Evolutionary conservation across 1,140 invertebrate genomes (phyloP), one percentile per base, ranked within the genome.

Genomic region (Papilio polytes): DNA sequence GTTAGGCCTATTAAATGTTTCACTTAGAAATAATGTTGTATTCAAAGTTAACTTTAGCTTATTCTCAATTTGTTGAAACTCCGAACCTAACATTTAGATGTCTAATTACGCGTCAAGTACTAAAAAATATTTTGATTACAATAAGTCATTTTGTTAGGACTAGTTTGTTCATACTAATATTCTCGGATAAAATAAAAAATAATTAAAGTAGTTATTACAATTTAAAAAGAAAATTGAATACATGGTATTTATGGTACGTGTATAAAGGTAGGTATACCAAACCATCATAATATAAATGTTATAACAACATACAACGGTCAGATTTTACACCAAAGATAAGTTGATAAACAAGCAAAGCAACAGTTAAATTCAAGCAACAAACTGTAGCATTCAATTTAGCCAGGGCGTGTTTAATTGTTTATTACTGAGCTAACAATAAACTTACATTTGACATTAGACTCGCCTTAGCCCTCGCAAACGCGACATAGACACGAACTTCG

Each of bases 321-420:
- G 53, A 56, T 56, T 56, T 18, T 56, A 56, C 15, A 51, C 15
- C 48, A n/a, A 56, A 56, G 53, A 56, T 56, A 56, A 56, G 53
- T 56, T 8, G 13, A 20, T 70, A 31, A 70, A 63, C n/a, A 66
- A 26, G 63, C 22, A 26, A 63, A 26, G 20, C 22, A 63, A 63
- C 26, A 66, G 63, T 66, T 66, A 66, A 66, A 15, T 66, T 66
- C 20, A 66, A 66, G 12, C 63, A 66, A 66, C 63, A 20, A 73
- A 73, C 36, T 73, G 51, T 51, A 56, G 31, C 74, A 56, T 77
- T 77, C 26, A 77, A 77, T 51, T 78, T 44, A 63, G 22, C 36
- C 59, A 78, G 56, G 77, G 77, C 56, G 77, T 78, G 59, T 78
- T 63, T 78, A 78, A 78, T 78, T 78, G 77, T 78, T 78, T 78